A percentile compares a stretch with the other conserved stretches of the same genome.
phyloP scores from a whole-genome alignment of 2,797 vertebrate species.

The Manis javanica region DNA sequence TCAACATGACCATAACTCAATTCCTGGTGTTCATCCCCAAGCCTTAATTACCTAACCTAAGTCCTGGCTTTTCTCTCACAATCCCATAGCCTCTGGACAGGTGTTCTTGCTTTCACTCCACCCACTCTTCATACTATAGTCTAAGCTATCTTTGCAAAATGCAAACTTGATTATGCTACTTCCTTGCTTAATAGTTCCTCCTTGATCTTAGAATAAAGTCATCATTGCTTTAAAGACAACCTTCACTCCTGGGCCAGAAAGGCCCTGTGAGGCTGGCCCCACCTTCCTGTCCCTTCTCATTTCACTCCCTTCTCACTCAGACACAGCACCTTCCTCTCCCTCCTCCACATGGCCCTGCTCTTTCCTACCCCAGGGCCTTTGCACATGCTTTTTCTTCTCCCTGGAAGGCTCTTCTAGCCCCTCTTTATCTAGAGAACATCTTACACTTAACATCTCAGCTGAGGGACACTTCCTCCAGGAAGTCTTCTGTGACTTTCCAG shows the following conservation, averaged over 20 bases:
- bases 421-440: neutral
- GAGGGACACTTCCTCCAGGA: neutral
- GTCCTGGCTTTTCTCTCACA: neutral
- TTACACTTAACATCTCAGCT: neutral
- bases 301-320: neutral
- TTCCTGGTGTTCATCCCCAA: neutral
- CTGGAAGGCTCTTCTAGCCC: neutral
- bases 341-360: neutral
- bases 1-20: neutral
- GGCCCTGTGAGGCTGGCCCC: neutral
- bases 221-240: neutral
- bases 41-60: neutral
- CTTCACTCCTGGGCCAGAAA: neutral
- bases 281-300: neutral
- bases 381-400: neutral
- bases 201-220: neutral
- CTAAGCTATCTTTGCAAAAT: neutral
- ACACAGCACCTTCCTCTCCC: neutral
- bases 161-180: neutral
- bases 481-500: neutral
- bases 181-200: neutral
- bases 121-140: neutral
- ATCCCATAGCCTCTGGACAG: neutral
- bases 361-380: constrained; percentile 27
- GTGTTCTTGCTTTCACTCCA: neutral